Base-by-base conservation (phyloP, 23 tunicate species). In the Botrylloides violaceus region DNA sequence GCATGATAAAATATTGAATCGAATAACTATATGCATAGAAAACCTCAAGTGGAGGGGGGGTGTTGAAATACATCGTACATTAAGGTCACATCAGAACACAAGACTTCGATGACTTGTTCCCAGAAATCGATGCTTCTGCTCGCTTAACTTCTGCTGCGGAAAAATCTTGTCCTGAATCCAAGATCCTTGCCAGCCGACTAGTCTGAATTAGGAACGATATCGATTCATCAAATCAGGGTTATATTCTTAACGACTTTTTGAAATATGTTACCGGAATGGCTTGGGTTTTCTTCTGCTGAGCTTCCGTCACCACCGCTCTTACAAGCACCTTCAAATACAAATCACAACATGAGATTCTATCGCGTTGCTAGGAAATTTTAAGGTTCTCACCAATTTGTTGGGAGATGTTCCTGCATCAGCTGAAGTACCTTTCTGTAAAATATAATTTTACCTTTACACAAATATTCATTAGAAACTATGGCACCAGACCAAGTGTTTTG, bases 91-190 rank as follows among this genome's bases (percentile, higher is more conserved):
- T 25, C 19, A 60, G 19, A 22, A 60, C 1, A 23, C 65, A 60
- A 1, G 30, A 20, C 32, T 60, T 60, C 15, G 65, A 60, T 26
- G 65, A 22, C 65, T 24, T 26, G 30, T 24, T 60, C n/a, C 18
- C 1, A 23, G 25, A 20, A 18, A 60, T 60, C 25, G 19, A 15
- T 26, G 19, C 65, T 60, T 60, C 32, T 20, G 15, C n/a, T 18
- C 27, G 57, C 5, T 64, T 64, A 35, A 78, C 66, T 78, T 66
- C 60, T 32, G 75, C 26, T 4, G 66, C 27, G 23, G 57, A 29
- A 2, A 81, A 34, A 50, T 81, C 87, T 25, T 34, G 61, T n/a
- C 87, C 87, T 18, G 68, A 32, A 30, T 65, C 66, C 15, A 81
- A 56, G 7, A 81, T 81, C 59, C 75, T 64, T 27, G 73, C 80